Base-by-base conservation (phyloP, 2,888 invertebrate species). In the Neelides folsomi region DNA sequence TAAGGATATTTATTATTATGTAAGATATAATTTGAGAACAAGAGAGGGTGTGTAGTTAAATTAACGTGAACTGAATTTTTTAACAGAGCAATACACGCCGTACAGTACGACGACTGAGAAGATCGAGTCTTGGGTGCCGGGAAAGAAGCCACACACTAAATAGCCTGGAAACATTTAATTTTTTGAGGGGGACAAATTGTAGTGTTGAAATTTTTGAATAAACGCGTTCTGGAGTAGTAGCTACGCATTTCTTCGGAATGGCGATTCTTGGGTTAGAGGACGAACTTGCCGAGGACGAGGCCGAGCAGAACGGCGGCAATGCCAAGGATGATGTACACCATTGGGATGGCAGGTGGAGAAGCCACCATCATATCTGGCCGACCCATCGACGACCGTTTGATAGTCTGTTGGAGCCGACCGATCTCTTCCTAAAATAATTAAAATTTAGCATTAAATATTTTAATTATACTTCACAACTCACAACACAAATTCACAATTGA, bases 31-130 rank as follows among this genome's bases (percentile, higher is more conserved):
- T 27, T 27, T 27, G 27, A 27, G 27, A 27, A 27, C 27, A 27
- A 5, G 27, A 7, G 3, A 27, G 7, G 27, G 27, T 27, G 27
- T 27, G 27, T 27, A 27, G 7, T 7, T 27, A 5, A 5, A 27
- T 27, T 5, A 5, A 27, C 27, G n/a, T 27, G 27, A 27, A 27
- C 3, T 27, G 27, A 27, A 7, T 27, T 7, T 27, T 27, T 27
- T 27, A 7, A 18, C 45, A 2, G 55, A 57, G 2, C 62, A 62
- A 62, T 98, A 90, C 68, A 80, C 84, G 63, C 95, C 98, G 0
- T 99, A 93, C 71, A 82, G 81, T 60, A 98, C 98, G 2, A 86
- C 87, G 1, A 73, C 71, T 19, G 80, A 86, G 1, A 97, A 95
- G 74, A 76, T 98, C 35, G 77, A 93, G 68, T 75, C 87, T 2